These are phyloP conservation scores for Antheraea mylitta DNA, from an alignment of 1,140 invertebrate genomes.

Conservation along the genomic window DNA sequence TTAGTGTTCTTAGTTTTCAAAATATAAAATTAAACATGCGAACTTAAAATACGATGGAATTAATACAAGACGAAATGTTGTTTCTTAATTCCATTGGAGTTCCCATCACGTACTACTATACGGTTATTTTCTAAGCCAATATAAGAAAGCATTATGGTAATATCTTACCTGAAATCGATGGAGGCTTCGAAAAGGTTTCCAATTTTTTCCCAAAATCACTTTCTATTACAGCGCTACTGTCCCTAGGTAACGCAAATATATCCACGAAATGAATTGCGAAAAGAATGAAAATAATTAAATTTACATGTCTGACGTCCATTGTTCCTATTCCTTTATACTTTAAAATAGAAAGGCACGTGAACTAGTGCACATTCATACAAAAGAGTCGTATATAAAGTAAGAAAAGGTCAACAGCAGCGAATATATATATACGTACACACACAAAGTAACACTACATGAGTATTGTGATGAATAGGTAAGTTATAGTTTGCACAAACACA, in stretches of 20 bases:
- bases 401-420: slow-evolving; percentile 10
- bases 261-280: slow-evolving; percentile 5
- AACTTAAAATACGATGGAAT: too few species aligned
- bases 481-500: background rate
- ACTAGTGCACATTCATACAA: background rate
- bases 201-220: background rate
- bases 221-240: background rate
- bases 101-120: too few species aligned
- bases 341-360: background rate
- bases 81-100: too few species aligned
- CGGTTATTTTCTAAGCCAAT: too few species aligned
- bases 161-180: background rate
- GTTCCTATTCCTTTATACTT: background rate
- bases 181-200: background rate
- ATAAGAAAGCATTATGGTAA: too few species aligned
- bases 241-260: slow-evolving; percentile 7
- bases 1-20: too few species aligned
- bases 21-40: too few species aligned
- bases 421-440: background rate
- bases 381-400: slow-evolving; percentile 13
- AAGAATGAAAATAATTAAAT: slow-evolving; percentile 4
- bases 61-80: too few species aligned
- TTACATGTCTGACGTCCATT: background rate
- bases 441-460: slow-evolving; percentile 4
- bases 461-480: background rate